Evolutionary conservation across 2,888 invertebrate genomes (phyloP), one percentile per base, ranked within the genome.

Genomic region (Oeneis ivallda): DNA sequence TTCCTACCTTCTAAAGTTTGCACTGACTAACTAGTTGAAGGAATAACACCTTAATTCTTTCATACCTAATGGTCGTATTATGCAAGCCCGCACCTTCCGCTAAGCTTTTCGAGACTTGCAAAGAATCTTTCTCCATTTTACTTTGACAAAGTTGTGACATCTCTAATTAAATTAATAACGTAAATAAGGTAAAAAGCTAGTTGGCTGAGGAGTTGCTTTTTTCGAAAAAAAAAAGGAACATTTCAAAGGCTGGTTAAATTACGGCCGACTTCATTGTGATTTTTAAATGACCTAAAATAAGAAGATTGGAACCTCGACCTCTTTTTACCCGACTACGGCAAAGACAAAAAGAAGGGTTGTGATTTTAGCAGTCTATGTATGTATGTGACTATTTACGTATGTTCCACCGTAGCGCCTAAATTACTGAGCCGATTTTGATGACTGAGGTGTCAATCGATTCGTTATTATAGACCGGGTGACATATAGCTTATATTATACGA

Each of bases 151-250:
- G 57, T 60, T 65, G 52, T 63, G 57, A 45, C 63, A 64, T 70
- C 69, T 67, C 67, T 69, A 69, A 69, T 69, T 67, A 67, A 57
- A 63, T 57, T 70, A 34, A 63, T 67, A 67, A 58, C 54, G 61
- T 65, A 15, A 34, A 63, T 67, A 67, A 58, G 54, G 57, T 65
- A 15, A 63, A 67, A 65, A 65, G 67, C 47, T 65, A 60, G 64
- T 53, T 58, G 57, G 45, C 32, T 59, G 34, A 19, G 47, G 37
- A 58, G 2, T 59, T 3, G 17, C 15, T 39, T 34, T 19, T 47
- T 34, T 11, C 13, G 1, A 7, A 7, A 34, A 32, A 19, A 56
- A 56, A 56, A 56, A 19, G 17, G 15, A 41, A 10, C 7, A 4
- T 56, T 41, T 17, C 15, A 19, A 56, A 53, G 34, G 13, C 19